phyloP scores from a whole-genome alignment of 2,888 invertebrate species.

The Catotricha subobsoleta region DNA sequence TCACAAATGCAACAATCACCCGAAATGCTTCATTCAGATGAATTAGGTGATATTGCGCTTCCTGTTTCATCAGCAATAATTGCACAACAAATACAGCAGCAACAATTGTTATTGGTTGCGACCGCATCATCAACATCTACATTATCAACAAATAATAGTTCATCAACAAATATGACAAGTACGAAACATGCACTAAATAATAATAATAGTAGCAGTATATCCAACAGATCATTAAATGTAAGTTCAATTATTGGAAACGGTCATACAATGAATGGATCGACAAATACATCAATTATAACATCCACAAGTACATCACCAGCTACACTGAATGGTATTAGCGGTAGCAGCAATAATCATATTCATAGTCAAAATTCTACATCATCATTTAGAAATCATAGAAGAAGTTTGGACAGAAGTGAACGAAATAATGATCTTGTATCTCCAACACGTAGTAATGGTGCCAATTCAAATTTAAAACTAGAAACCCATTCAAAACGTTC shows the following conservation, averaged over 20 bases:
- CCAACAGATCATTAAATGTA: slow-evolving; percentile 8
- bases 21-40: slow-evolving; percentile 3
- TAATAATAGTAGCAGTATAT: no score
- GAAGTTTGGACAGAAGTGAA: slow-evolving; percentile 23
- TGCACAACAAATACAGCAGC: slow-evolving; percentile 2
- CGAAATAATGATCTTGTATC: no score
- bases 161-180: slow-evolving; percentile 10
- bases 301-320: not conserved
- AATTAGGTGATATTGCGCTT: slow-evolving; percentile 1
- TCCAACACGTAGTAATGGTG: no score
- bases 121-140: not conserved
- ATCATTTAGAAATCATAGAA: slow-evolving; percentile 18
- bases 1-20: slow-evolving; percentile 1
- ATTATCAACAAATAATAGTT: slow-evolving; percentile 3
- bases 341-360: no score
- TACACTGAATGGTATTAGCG: not conserved
- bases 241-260: slow-evolving; percentile 1
- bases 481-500: no score
- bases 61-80: slow-evolving; percentile 1
- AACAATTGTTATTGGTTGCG: not conserved
- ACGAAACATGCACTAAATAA: no score
- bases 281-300: no score
- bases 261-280: not conserved
- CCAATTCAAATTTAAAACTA: no score
- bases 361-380: not conserved